These are phyloP conservation scores for Halesus radiatus DNA, from an alignment of 1,140 invertebrate genomes.

Conservation along the genomic window DNA sequence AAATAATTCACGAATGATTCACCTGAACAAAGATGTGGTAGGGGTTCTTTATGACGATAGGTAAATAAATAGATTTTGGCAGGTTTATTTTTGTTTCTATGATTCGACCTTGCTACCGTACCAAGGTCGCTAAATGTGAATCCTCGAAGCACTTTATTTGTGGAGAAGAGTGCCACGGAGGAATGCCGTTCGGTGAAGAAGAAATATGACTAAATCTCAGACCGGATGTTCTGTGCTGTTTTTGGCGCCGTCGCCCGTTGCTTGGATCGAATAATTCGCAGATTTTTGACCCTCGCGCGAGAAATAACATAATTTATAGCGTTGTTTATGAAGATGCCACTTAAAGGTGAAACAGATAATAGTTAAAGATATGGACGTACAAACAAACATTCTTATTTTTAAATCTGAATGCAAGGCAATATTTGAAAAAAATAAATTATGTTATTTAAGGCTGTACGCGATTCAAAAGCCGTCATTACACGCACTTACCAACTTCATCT, in stretches of 20 bases:
- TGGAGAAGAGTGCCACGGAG: not conserved
- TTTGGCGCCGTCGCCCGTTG: not conserved
- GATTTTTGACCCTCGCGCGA: conserved; percentile 17
- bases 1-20: too few relatives aligned
- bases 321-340: conserved; percentile 12
- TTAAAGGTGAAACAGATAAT: conserved; percentile 25
- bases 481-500: too few relatives aligned
- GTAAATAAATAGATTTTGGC: too few relatives aligned
- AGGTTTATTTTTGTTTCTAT: not conserved
- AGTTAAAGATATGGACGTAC: not conserved
- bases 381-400: too few relatives aligned
- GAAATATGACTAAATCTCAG: conserved; percentile 3
- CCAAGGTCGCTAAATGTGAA: conserved; percentile 6
- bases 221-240: not conserved
- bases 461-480: too few relatives aligned
- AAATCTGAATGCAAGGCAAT: too few relatives aligned
- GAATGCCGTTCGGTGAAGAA: not conserved
- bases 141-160: not conserved
- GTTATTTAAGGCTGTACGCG: too few relatives aligned
- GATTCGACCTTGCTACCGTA: conserved; percentile 3
- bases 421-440: too few relatives aligned
- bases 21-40: too few relatives aligned
- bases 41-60: too few relatives aligned
- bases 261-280: not conserved
- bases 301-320: conserved; percentile 1